Evolutionary conservation across 2,888 invertebrate species (phyloP).

Genomic region (Marasmarcha lunaedactyla): DNA sequence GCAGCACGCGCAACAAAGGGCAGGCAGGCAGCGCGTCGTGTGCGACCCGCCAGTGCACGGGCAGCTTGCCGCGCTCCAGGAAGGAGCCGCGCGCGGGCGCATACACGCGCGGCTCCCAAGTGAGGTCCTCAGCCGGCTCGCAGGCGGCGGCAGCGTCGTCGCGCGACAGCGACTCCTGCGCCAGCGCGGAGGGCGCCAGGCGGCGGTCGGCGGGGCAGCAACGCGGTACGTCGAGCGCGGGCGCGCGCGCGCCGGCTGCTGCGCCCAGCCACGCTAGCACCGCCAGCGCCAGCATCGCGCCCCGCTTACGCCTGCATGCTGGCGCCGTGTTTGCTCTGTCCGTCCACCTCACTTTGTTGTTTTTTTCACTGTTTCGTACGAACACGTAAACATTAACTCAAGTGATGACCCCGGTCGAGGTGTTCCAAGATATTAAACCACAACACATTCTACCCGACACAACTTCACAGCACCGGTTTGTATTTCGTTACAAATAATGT

Average conservation of each 20-base stretch:
- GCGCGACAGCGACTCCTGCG: slow-evolving; percentile 23
- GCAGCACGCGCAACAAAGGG: slow-evolving; percentile 35
- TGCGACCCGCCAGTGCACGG: slow-evolving; percentile 56
- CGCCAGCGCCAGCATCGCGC: slow-evolving; percentile 18
- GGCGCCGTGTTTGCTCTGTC: slow-evolving; percentile 14
- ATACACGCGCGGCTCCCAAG: slow-evolving; percentile 72
- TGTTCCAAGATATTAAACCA: neutral
- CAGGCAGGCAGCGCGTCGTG: slow-evolving; percentile 43
- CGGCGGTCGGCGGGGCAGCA: slow-evolving; percentile 27
- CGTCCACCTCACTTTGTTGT: slow-evolving; percentile 11
- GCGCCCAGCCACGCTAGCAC: slow-evolving; percentile 19
- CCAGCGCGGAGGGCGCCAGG: slow-evolving; percentile 27
- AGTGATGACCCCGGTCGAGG: slow-evolving; percentile 4
- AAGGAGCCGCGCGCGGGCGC: slow-evolving; percentile 52
- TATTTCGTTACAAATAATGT: too few species aligned
- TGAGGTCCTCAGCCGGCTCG: slow-evolving; percentile 35
- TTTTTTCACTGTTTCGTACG: slow-evolving; percentile 6
- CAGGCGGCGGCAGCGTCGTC: slow-evolving; percentile 62
- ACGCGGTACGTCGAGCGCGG: slow-evolving; percentile 34
- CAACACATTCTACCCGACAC: too few species aligned
- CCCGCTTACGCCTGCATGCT: slow-evolving; percentile 24
- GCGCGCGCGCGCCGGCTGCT: slow-evolving; percentile 27
- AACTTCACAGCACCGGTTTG: too few species aligned
- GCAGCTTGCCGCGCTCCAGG: slow-evolving; percentile 45
- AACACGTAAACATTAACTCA: slow-evolving; percentile 5